A percentile compares a stretch with the other conserved stretches of the same genome.
Conservation (phyloP, 2,113 vertebrate species). For the Salvelinus sp. region DNA sequence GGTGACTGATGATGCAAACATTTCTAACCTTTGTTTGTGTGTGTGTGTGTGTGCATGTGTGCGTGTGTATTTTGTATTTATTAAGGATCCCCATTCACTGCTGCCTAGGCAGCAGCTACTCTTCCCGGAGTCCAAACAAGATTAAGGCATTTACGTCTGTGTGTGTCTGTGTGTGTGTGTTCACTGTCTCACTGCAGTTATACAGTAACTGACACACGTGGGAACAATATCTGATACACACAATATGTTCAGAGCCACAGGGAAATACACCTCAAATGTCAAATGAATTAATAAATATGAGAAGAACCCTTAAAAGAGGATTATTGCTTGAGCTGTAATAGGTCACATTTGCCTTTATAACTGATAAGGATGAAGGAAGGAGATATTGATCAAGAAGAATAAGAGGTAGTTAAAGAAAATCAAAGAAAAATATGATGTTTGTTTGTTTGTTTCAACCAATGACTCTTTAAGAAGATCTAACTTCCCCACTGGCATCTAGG, state of each 20-base stretch:
- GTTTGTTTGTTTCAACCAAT: no score
- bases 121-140: no score
- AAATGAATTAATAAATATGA: slow-evolving; percentile 21
- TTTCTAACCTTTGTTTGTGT: not conserved
- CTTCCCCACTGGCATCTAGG: no score
- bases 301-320: slow-evolving; percentile 5
- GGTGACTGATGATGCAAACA: not conserved
- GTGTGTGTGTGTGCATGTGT: not conserved
- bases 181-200: not conserved
- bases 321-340: slow-evolving; percentile 19
- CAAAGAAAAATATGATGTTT: no score
- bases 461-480: no score
- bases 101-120: no score
- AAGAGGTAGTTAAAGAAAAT: not conserved
- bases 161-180: not conserved
- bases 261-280: slow-evolving; percentile 25
- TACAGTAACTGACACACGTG: slow-evolving; percentile 22
- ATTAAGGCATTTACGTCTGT: not conserved
- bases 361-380: not conserved
- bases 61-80: not conserved
- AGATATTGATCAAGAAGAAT: not conserved
- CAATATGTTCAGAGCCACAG: slow-evolving; percentile 11
- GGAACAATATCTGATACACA: slow-evolving; percentile 14
- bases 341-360: not conserved
- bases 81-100: no score